Base-by-base conservation (phyloP, 2,888 invertebrate species). In the Prenolepis imparis region DNA sequence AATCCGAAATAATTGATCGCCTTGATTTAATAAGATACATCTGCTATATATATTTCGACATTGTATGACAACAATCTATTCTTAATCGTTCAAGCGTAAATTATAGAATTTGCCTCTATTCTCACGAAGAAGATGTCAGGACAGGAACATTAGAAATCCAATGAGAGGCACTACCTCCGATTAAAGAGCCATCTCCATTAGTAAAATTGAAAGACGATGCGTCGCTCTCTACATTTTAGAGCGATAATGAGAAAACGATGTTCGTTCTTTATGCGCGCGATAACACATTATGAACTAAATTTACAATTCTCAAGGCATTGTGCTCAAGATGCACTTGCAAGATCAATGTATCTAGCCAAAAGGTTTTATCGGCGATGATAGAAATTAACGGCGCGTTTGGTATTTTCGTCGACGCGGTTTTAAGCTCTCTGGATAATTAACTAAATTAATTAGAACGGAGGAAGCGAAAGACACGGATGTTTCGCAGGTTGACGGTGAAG, bases 401-500 rank as follows among this genome's bases (percentile, higher is more conserved):
- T 67, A 68, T 44, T 57, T 57, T 59, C 36, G 36, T 21, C 57
- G 59, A 41, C 59, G 44, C 28, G 66, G 41, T 87, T 87, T 88
- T 89, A 91, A 91, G 91, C 89, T 92, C 91, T 86, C 85, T 81
- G 84, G 86, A 91, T 93, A 92, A 92, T 92, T 91, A 90, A 91
- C 87, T 89, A 90, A 91, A 92, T 91, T 93, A 92, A 93, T 93
- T 92, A 92, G 83, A 83, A 83, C 39, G 66, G n/a, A 18, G 11
- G 32, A 18, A 11, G 21, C 2, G 21, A 21, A 48, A 84, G 88
- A 88, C 89, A 89, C 86, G 88, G 89, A 90, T 86, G 84, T 84
- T 87, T 86, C 81, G 80, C 21, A 82, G 78, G 36, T 80, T 80
- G 78, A 72, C 48, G 59, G 70, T 59, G 78, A 78, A 78, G 78